Evolutionary conservation across 2,888 invertebrate species (phyloP).

Genomic region (Acanthacorydalis orientalis): DNA sequence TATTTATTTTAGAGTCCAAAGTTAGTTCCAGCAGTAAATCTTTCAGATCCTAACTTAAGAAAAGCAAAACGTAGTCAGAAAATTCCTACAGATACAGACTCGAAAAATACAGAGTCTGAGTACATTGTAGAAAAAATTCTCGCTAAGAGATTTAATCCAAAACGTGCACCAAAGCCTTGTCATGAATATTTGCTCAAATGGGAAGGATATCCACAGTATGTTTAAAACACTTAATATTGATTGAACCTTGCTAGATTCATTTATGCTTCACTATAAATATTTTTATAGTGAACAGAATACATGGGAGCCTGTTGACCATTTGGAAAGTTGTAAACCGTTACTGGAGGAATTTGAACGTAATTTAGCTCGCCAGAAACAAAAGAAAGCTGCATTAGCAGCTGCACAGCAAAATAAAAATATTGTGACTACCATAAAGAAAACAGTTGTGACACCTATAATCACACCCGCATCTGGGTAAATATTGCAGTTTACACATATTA

Average conservation of each 20-base stretch:
- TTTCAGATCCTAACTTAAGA: constrained; percentile 28
- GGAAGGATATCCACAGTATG: constrained; percentile 64
- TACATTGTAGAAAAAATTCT: constrained; percentile 69
- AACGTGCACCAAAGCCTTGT: constrained; percentile 38
- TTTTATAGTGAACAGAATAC: constrained; percentile 54
- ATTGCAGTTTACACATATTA: constrained; percentile 8
- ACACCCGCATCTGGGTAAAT: constrained; percentile 31
- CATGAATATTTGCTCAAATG: constrained; percentile 75
- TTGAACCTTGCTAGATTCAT: background rate
- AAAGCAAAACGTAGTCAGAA: constrained; percentile 23
- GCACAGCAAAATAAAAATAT: constrained; percentile 15
- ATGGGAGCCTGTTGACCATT: constrained; percentile 67
- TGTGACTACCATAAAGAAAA: constrained; percentile 5
- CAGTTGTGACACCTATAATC: constrained; percentile 18
- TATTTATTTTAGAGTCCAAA: no score
- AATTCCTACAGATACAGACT: constrained; percentile 1
- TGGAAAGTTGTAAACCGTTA: constrained; percentile 58
- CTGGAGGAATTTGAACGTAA: constrained; percentile 69
- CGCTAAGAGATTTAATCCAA: constrained; percentile 67
- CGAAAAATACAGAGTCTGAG: constrained; percentile 33
- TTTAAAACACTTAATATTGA: constrained; percentile 11
- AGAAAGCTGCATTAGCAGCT: constrained; percentile 38
- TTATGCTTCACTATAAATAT: no score
- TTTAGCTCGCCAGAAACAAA: constrained; percentile 55
- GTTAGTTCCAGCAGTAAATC: constrained; percentile 4